A percentile compares a stretch with the other conserved stretches of the same genome.
Conservation (phyloP, 2,113 vertebrate species). For the Odontesthes bonariensis region DNA sequence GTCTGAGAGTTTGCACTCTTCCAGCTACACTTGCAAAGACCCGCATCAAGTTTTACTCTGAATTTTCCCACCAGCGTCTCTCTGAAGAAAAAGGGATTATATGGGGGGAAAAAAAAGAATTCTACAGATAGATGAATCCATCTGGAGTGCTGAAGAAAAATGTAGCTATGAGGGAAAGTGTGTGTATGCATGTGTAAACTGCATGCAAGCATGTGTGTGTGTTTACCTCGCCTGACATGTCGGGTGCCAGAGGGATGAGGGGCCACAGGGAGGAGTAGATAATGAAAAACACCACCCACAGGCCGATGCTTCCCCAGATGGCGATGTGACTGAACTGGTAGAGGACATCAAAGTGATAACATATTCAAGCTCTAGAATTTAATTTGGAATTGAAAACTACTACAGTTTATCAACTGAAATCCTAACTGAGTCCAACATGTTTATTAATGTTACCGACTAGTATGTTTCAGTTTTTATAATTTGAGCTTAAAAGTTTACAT, state of each 20-base stretch:
- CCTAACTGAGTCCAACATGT: neutral
- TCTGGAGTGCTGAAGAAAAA: conserved; percentile 30
- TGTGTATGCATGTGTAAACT: neutral
- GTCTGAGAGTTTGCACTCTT: conserved; percentile 64
- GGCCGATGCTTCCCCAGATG: conserved; percentile 97
- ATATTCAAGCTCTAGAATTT: neutral
- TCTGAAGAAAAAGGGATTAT: conserved; percentile 38
- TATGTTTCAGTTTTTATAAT: neutral
- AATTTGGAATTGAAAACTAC: too few relatives aligned
- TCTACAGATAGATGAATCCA: conserved; percentile 24
- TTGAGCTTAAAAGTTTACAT: neutral
- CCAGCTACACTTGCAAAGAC: conserved; percentile 65
- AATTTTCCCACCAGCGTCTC: conserved; percentile 62
- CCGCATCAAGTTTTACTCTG: conserved; percentile 36
- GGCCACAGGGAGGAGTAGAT: conserved; percentile 98
- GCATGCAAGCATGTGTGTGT: neutral
- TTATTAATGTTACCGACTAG: accelerated
- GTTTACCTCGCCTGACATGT: conserved; percentile 99
- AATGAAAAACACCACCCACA: conserved; percentile 97
- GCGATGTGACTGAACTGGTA: conserved; percentile 96
- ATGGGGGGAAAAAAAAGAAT: conserved; percentile 21
- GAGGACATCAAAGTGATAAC: conserved; percentile 11
- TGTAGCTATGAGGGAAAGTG: conserved; percentile 1
- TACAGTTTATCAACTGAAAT: too few relatives aligned
- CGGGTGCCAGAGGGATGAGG: conserved; percentile 92